These are phyloP conservation scores for Cosmia pyralina DNA, from an alignment of 2,888 invertebrate species.

Conservation along the genomic window DNA sequence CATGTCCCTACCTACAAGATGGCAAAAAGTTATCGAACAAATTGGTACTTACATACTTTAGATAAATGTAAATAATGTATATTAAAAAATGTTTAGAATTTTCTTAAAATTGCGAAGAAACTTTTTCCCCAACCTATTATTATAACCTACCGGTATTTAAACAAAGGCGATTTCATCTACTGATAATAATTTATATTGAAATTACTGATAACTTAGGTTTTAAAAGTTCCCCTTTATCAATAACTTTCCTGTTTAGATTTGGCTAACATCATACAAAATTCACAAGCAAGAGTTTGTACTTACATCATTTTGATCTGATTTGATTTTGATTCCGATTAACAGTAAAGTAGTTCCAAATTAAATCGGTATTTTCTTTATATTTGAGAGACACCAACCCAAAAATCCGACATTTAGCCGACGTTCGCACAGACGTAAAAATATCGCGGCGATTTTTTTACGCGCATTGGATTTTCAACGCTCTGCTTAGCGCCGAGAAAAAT, in stretches of 20 bases:
- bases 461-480: no score
- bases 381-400: not conserved
- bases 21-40: no score
- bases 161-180: not conserved
- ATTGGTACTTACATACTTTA: no score
- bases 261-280: not conserved
- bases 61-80: no score
- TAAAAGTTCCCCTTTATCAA: not conserved
- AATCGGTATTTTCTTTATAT: not conserved
- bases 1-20: no score
- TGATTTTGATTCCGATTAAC: not conserved
- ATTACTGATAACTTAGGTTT: slow-evolving; percentile 13
- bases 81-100: no score
- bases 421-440: no score
- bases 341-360: not conserved
- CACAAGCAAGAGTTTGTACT: not conserved
- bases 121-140: no score
- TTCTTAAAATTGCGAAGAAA: no score
- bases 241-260: slow-evolving; percentile 19
- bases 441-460: no score
- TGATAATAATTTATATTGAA: slow-evolving; percentile 22
- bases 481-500: no score
- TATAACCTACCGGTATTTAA: slow-evolving; percentile 9
- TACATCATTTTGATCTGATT: no score
- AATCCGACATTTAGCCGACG: not conserved